Evolutionary conservation across 2,888 invertebrate species (phyloP), one percentile per base, ranked within the genome.

Genomic region (Tenodera sinensis): DNA sequence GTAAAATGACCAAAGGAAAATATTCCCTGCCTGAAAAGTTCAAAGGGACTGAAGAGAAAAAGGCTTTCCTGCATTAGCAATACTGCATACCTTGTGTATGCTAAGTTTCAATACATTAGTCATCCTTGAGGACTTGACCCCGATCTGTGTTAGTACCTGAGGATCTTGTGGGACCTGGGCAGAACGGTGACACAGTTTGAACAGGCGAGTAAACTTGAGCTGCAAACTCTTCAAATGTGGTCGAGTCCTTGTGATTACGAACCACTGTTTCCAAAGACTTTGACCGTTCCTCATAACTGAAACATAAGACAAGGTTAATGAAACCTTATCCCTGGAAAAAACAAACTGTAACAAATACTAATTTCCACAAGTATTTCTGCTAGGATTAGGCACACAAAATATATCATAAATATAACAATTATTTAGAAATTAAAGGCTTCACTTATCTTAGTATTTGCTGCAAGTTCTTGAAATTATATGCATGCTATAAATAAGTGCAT

Each of bases 151-250:
- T 71, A 71, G 54, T 91, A 92, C 93, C 93, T 90, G 93, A 92
- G 85, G 92, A 92, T 90, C 92, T 91, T 9, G 91, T 91, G 83
- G 92, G 91, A 85, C 92, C 92, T 83, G 92, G 90, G 88, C 90
- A 90, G 89, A 91, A 91, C 2, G 94, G 94, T 91, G 94, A 94
- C 6, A 94, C 92, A n/a, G 94, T 94, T 90, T 95, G 95, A 90
- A 95, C 94, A 0, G 96, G 96, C 90, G 95, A 96, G 92, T 96
- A 97, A 89, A 97, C 95, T 91, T 96, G 95, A 25, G 96, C 95
- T 89, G 96, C 95, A 93, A 98, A 99, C 91, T 97, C 96, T 94
- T 99, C 99, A 94, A 98, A 99, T 88, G 98, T 98, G 91, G 97
- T 96, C 90, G 96, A 96, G 93, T 97, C 97, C 93, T 97, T 97